Evolutionary conservation across 2,113 vertebrate species (phyloP), one percentile per base, ranked within the genome.

Genomic region (Cynoglossus semilaevis): DNA sequence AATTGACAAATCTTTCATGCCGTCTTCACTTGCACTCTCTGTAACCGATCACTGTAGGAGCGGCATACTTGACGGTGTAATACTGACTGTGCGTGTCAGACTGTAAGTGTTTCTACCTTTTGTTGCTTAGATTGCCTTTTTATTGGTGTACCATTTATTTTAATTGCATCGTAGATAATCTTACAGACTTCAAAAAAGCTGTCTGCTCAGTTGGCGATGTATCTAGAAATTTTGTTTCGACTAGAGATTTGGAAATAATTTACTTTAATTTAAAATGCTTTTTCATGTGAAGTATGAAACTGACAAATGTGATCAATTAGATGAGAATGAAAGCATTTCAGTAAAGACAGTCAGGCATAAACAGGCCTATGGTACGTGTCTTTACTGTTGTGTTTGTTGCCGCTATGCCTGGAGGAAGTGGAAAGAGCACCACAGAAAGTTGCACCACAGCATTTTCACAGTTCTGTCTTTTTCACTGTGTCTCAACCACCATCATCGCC

Each of bases 361-460:
- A 18, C 22, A 29, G 34, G 9, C 66, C 59, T 61, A 29, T 22
- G 19, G 40, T 8, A 11, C 9, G 7, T 3, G 40, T 38, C 44
- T 69, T 40, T 70, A 71, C 55, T 51, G 41, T 19, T 63, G 50
- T 41, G 1, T 15, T 7, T 14, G 19, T 14, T 58, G 50, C 72
- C 47, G 48, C 56, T 9, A 2, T 54, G 63, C 43, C 34, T 34
- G 7, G 42, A 70, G 62, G 74, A 67, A 80, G 37, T 56, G 50
- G 16, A 14, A 56, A 29, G 12, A 60, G 40, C n/a, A n/a, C n/a
- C n/a, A n/a, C n/a, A n/a, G n/a, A 38, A 72, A 1, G 45, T 82
- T 77, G 57, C 66, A 37, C 71, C 71, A 74, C 43, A 29, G 22
- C 40, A 29, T 10, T 52, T 67, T 51, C 36, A 35, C 63, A 53